These are phyloP conservation scores for Epizoanthus rinbou DNA, from an alignment of 92 coral and sea anemone genomes.

Conservation along the genomic window DNA sequence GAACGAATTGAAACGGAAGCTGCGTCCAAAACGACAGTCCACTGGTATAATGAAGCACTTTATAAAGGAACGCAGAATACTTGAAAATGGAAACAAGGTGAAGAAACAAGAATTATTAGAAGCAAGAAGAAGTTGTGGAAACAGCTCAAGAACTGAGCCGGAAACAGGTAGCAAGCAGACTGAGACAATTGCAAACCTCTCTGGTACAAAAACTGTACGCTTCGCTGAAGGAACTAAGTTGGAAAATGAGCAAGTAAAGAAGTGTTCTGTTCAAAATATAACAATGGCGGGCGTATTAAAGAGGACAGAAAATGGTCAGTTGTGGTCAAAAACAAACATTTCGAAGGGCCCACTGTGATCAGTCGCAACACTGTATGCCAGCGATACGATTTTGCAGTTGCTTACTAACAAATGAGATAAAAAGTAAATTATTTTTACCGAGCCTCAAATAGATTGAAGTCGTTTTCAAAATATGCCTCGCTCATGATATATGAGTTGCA, in stretches of 20 bases:
- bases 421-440: too few species aligned
- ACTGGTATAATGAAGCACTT: neutral
- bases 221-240: slow-evolving; percentile 61
- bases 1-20: slow-evolving; percentile 51
- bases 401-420: too few species aligned
- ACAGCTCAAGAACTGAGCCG: neutral
- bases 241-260: slow-evolving; percentile 5
- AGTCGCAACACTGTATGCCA: too few species aligned
- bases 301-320: neutral
- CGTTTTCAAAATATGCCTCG: too few species aligned
- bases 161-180: slow-evolving; percentile 21
- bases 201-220: slow-evolving; percentile 31
- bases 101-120: neutral
- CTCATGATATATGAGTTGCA: too few species aligned
- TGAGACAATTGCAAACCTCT: slow-evolving; percentile 16
- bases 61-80: neutral
- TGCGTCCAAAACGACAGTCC: neutral
- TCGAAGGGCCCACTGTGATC: neutral
- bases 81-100: neutral
- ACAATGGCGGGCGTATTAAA: neutral
- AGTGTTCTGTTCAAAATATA: neutral
- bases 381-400: too few species aligned
- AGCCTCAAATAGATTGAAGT: too few species aligned
- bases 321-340: neutral
- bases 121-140: neutral